phyloP scores from a whole-genome alignment of 2,888 invertebrate genomes.

The Sinhomidia bicolor region DNA sequence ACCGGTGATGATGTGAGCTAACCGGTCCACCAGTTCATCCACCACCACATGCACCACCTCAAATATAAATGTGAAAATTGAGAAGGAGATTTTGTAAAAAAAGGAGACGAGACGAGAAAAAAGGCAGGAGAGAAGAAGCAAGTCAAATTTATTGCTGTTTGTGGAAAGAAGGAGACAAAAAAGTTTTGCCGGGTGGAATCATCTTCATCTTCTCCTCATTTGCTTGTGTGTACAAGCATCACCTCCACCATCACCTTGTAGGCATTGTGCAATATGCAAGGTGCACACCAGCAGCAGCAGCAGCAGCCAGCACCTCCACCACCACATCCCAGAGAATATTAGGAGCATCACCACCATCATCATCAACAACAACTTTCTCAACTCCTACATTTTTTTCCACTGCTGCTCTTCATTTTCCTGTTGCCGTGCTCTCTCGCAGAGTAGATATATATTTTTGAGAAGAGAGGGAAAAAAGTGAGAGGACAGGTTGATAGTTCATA shows the following conservation, averaged over 20 bases:
- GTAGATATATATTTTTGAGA: too few species aligned
- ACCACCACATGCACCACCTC: constrained; percentile 6
- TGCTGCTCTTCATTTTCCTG: neutral
- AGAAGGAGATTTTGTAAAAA: too few species aligned
- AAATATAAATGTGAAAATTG: too few species aligned
- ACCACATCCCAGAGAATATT: neutral
- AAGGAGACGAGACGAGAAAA: neutral
- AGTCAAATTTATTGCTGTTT: constrained; percentile 54
- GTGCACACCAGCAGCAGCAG: neutral
- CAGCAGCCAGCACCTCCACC: neutral
- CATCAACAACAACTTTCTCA: neutral
- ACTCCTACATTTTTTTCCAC: neutral
- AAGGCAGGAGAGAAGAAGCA: constrained; percentile 10
- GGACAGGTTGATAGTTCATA: constrained; percentile 44
- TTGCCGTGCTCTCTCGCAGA: too few species aligned
- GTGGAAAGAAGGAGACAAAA: neutral
- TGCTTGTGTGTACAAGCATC: neutral
- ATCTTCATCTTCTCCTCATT: constrained; percentile 4
- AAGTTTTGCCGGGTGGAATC: neutral
- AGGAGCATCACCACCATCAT: neutral
- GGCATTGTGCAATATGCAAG: neutral
- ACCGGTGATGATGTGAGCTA: too few species aligned
- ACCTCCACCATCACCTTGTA: neutral
- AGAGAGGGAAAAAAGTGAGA: constrained; percentile 6
- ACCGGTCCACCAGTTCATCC: neutral